Percentiles rank a stretch among this genome's conserved stretches.
Conservation (phyloP, 2,113 vertebrate genomes). For the Psammodynastes pulverulentus region DNA sequence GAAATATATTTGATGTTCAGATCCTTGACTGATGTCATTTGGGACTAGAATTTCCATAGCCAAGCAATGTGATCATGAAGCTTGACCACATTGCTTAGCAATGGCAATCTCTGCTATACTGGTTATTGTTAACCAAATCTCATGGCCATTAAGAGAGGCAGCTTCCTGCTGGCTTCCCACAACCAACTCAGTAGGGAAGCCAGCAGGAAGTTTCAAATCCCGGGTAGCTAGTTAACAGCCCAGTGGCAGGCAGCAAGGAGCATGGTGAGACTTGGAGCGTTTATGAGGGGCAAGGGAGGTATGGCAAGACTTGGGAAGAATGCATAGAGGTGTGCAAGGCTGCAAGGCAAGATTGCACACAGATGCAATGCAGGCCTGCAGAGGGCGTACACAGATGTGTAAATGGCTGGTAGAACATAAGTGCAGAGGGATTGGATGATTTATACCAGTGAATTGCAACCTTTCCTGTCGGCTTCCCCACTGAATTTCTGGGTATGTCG, state of each 20-base stretch:
- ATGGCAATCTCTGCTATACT: not conserved
- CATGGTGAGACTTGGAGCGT: not conserved
- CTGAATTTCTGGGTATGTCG: not conserved
- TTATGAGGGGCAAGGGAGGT: not conserved
- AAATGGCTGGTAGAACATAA: not conserved
- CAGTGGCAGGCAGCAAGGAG: not conserved
- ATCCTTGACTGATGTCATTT: not conserved
- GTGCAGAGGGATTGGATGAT: not conserved
- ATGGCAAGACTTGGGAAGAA: not conserved
- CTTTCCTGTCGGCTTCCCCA: not conserved
- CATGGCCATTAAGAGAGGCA: not conserved
- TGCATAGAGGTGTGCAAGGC: not conserved
- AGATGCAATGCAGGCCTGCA: not conserved
- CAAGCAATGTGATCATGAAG: not conserved
- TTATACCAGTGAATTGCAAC: not conserved
- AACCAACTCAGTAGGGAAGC: not conserved
- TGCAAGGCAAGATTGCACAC: not conserved
- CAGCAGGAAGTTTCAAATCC: not conserved
- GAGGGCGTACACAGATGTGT: not conserved
- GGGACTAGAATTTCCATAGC: not conserved
- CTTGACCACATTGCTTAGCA: not conserved
- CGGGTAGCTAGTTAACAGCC: not conserved
- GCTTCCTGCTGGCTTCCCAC: not conserved
- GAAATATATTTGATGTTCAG: not conserved
- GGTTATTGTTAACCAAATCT: not conserved